Base-by-base conservation (phyloP, 2,888 invertebrate genomes). In the Bellardia pandia region DNA sequence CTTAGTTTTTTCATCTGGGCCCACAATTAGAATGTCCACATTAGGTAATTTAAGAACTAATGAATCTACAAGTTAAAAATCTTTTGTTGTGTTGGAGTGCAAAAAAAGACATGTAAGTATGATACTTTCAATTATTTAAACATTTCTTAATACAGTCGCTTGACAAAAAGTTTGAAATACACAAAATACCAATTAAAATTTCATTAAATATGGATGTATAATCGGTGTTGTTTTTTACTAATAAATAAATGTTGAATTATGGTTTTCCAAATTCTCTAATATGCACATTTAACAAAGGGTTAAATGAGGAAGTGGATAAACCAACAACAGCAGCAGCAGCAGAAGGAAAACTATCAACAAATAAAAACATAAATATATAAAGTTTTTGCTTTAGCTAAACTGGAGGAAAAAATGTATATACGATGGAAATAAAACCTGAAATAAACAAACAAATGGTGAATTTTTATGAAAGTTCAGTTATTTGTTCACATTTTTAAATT, bases 401-500 rank as follows among this genome's bases (percentile, higher is more conserved):
- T 71, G 37, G 6, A 71, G 37, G 40, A 40, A 71, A 71, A 71
- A 71, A 56, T 14, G 6, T 23, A 23, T 23, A 6, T 7, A 58
- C 13, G 16, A 58, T n/a, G 37, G 13, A 60, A 45, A 40, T 37
- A 45, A 60, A 30, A 74, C 42, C 58, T 56, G 40, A 40, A 37
- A 75, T 45, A 60, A 51, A 53, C 42, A 64, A 62, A 64, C 64
- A 71, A 62, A 53, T 40, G 40, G 13, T 16, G 60, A 77, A 81
- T 64, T 72, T 71, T 42, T 64, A 71, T 33, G 13, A 75, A 66
- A 60, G 58, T 75, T 30, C 78, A 78, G 82, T 86, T 88, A 86
- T 88, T 88, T 88, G 86, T 88, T 83, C 86, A 84, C 86, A 86
- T 85, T 87, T 85, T 89, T 81, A 86, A 88, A 85, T 68, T 83